A percentile compares a stretch with the other conserved stretches of the same genome.
These are phyloP conservation scores for Odontocerum albicorne DNA, from an alignment of 2,888 invertebrate genomes.

Conservation along the genomic window DNA sequence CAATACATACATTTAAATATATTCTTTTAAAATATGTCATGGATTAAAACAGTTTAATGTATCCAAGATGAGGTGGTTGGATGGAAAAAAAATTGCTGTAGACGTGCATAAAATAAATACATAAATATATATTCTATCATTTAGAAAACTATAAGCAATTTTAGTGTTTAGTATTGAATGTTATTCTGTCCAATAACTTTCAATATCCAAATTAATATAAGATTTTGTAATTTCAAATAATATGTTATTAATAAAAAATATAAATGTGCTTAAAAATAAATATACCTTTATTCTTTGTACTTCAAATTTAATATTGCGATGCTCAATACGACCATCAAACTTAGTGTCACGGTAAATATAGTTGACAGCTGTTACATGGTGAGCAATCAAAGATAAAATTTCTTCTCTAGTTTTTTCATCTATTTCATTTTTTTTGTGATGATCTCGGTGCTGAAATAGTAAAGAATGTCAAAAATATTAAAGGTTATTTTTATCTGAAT, in stretches of 20 bases:
- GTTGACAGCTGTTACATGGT: conserved; percentile 98
- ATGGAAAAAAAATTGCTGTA: too few species aligned
- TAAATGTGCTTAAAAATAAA: neutral
- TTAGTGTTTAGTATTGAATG: too few species aligned
- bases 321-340: conserved; percentile 88
- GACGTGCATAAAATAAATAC: too few species aligned
- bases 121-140: too few species aligned
- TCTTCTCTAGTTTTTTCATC: conserved; percentile 94
- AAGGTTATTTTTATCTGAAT: too few species aligned
- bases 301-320: conserved; percentile 95
- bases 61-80: too few species aligned
- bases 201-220: too few species aligned
- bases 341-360: conserved; percentile 94
- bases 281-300: conserved; percentile 70
- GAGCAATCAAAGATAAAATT: conserved; percentile 94
- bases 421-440: conserved; percentile 65
- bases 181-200: too few species aligned
- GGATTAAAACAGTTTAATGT: too few species aligned
- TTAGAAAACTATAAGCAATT: too few species aligned
- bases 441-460: conserved; percentile 68
- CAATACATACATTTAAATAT: too few species aligned
- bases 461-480: conserved; percentile 3
- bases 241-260: conserved; percentile 1
- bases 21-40: too few species aligned
- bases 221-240: neutral